Evolutionary conservation across 2,113 vertebrate species (phyloP), one percentile per base, ranked within the genome.

Genomic region (Chloropsis hardwickii): DNA sequence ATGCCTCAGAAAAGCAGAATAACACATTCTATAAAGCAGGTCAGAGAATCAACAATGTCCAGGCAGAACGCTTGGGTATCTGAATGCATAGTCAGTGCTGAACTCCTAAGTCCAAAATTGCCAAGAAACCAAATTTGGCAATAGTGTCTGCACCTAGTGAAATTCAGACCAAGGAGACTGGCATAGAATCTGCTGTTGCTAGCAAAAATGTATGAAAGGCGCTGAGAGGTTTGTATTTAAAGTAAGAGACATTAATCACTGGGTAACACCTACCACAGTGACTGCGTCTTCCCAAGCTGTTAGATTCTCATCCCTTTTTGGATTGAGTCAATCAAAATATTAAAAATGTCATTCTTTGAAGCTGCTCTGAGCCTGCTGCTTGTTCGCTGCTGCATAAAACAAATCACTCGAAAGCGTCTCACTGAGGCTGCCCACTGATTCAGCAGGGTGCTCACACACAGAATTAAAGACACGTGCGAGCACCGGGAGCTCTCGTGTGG

Each of bases 241-340:
- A 93, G 79, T 70, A 93, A 88, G 88, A 96, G 60, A 94, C 86
- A 93, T 95, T 97, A 96, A 96, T 96, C 95, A 95, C 91, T 71
- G 72, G 85, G 88, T 97, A 97, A 95, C 95, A 90, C 92, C 88
- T 94, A 97, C 92, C 83, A 92, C 91, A 88, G 88, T 62, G 87
- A 93, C 92, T 86, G 80, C 7, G 0, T 77, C 88, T 95, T 94
- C 88, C 86, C 90, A 92, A 88, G 80, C 86, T 96, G 88, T 82
- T 78, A 35, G 71, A 95, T 77, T 86, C 86, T 97, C 91, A 90
- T 96, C 72, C 35, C 27, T 93, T 93, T 92, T 64, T 91, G 80
- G 71, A 92, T 45, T 50, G 86, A 97, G 94, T 94, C 95, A 95
- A 95, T 96, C 93, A 95, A 94, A 96, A 94, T 90, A 95, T 88